Percentiles rank a stretch among this genome's conserved stretches.
phyloP scores from a whole-genome alignment of 2,113 vertebrate genomes.

The Tragelaphus imberbis region DNA sequence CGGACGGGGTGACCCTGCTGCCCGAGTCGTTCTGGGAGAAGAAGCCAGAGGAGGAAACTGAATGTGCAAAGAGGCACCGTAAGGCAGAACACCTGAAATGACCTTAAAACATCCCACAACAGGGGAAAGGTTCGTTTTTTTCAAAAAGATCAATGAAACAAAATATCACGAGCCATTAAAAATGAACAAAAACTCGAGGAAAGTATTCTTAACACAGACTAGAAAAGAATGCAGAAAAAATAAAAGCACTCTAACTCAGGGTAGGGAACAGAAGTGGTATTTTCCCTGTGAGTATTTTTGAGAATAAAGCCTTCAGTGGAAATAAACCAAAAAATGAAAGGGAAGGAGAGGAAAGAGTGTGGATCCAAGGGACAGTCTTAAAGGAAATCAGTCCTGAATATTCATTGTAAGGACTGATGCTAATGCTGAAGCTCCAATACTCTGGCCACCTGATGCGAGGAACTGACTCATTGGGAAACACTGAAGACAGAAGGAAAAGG shows the following conservation, averaged over 20 bases:
- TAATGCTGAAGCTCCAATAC: background rate
- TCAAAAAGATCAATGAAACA: background rate
- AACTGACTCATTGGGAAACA: background rate
- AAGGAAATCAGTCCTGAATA: background rate
- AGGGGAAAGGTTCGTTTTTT: background rate
- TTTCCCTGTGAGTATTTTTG: slow-evolving; percentile 2
- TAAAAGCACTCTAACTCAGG: background rate
- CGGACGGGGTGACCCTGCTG: rapidly evolving
- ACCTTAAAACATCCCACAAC: background rate
- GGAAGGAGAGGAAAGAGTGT: background rate
- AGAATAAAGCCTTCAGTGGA: background rate
- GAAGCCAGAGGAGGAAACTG: background rate
- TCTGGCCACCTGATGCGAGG: background rate
- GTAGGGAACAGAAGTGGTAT: background rate
- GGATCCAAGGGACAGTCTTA: background rate
- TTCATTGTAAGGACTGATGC: background rate
- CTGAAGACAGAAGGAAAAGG: background rate
- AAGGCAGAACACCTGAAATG: background rate
- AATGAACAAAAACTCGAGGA: background rate
- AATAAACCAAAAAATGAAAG: background rate
- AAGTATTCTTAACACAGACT: background rate
- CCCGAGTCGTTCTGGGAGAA: background rate
- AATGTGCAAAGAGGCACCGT: rapidly evolving
- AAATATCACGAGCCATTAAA: background rate
- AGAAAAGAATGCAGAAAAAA: background rate